Evolutionary conservation across 2,888 invertebrate species (phyloP).

Genomic region (Chesias legatella): DNA sequence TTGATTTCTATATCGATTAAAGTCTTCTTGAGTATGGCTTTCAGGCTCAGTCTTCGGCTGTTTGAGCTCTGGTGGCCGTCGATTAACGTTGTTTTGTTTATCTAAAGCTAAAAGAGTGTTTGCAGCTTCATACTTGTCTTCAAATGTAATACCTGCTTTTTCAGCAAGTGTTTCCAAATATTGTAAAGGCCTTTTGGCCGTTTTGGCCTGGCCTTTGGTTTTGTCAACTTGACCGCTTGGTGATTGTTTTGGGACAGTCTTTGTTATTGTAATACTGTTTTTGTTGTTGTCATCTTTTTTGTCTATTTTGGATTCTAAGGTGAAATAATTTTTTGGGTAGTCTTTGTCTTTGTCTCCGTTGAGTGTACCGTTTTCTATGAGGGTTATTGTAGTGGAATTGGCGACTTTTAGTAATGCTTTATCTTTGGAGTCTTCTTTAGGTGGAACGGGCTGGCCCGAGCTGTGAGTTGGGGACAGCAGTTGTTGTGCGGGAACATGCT

Average conservation of each 20-base stretch:
- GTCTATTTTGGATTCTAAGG: slow-evolving; percentile 67
- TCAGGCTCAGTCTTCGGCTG: slow-evolving; percentile 65
- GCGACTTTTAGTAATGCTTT: slow-evolving; percentile 63
- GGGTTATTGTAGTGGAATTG: slow-evolving; percentile 70
- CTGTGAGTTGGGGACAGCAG: slow-evolving; percentile 57
- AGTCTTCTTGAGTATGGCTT: slow-evolving; percentile 54
- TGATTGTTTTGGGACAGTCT: slow-evolving; percentile 62
- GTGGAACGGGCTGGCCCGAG: slow-evolving; percentile 42
- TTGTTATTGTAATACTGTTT: slow-evolving; percentile 75
- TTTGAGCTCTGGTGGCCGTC: slow-evolving; percentile 62
- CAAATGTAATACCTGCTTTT: slow-evolving; percentile 86
- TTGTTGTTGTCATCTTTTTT: slow-evolving; percentile 73
- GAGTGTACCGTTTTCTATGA: slow-evolving; percentile 61
- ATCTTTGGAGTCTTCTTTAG: slow-evolving; percentile 67
- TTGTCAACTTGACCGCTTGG: slow-evolving; percentile 55
- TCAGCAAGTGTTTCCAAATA: slow-evolving; percentile 86
- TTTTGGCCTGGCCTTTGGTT: slow-evolving; percentile 49
- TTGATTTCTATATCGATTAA: slow-evolving; percentile 58
- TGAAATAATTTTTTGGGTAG: slow-evolving; percentile 68
- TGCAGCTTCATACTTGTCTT: slow-evolving; percentile 87
- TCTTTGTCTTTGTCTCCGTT: slow-evolving; percentile 69
- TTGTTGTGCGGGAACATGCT: slow-evolving; percentile 68
- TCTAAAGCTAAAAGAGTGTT: slow-evolving; percentile 83
- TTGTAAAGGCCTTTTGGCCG: slow-evolving; percentile 77
- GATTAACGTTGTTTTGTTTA: slow-evolving; percentile 77